Evolutionary conservation across 1,140 invertebrate species (phyloP), one percentile per base, ranked within the genome.

Genomic region (Aradophagus sp.): DNA sequence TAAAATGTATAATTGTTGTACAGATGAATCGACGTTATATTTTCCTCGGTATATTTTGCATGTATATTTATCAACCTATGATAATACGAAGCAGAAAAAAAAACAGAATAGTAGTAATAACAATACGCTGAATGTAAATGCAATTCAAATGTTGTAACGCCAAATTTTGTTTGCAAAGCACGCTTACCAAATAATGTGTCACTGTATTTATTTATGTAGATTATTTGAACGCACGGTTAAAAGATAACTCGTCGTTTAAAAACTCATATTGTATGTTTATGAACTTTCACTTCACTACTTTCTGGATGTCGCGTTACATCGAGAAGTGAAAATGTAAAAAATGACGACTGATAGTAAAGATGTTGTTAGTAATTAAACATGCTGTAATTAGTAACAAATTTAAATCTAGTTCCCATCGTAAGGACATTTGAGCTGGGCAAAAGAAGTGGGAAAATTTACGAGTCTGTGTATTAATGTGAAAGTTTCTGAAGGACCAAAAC

Each of bases 191-290:
- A n/a, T n/a, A n/a, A n/a, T n/a, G n/a, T n/a, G 35, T 11, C 15
- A 41, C 41, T 3, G 29, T 26, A 55, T 55, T 44, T 42, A 29
- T 12, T 44, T 59, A 61, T 61, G 56, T 23, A 50, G 10, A 50
- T 41, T 17, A 17, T 17, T 41, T 3, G 35, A 35, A 34, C 7
- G 4, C 12, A 8, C 8, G 1, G 15, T 12, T 36, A 42, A 26
- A 61, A 50, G 34, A 34, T 41, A 41, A 41, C 44, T 38, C 34
- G 27, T 48, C 35, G 34, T 23, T 63, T 45, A 23, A 32, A 47
- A 48, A 41, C 11, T 31, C 42, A 55, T 41, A 55, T 55, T 65
- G 42, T 48, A 55, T 65, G 47, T 55, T 55, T 55, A 65, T 55
- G 27, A 65, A 55, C 61, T 65, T 65, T 65, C 47, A 41, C 61